These are phyloP conservation scores for Neostethus bicornis DNA, from an alignment of 2,797 vertebrate genomes.

Conservation along the genomic window DNA sequence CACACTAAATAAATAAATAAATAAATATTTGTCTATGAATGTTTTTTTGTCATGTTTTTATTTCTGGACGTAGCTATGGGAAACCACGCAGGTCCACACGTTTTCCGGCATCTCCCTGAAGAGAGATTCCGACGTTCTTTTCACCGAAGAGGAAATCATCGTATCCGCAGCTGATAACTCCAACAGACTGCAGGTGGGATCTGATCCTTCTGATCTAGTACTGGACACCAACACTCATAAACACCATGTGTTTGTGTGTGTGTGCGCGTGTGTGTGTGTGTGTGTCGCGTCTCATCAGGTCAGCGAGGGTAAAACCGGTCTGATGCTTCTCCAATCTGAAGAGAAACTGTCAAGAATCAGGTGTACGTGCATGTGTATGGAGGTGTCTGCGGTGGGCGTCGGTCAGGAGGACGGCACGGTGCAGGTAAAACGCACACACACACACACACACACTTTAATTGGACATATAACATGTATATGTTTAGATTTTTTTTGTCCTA, in stretches of 20 bases:
- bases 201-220: neutral
- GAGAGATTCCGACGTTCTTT: constrained; percentile 88
- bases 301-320: constrained; percentile 81
- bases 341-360: constrained; percentile 81
- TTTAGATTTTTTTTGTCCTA: no score
- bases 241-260: no score
- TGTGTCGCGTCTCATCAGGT: constrained; percentile 85
- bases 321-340: constrained; percentile 80
- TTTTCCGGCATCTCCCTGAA: constrained; percentile 88
- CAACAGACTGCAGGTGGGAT: constrained; percentile 86
- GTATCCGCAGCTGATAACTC: constrained; percentile 88
- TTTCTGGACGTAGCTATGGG: constrained; percentile 85
- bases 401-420: constrained; percentile 84
- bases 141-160: constrained; percentile 77
- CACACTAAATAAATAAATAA: no score
- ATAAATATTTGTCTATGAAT: no score
- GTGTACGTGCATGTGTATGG: constrained; percentile 84
- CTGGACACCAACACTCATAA: no score
- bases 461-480: neutral
- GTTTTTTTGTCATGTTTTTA: no score
- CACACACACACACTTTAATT: neutral
- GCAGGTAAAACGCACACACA: constrained; percentile 73
- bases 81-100: constrained; percentile 90
- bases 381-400: constrained; percentile 77
- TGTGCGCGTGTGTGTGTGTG: constrained; percentile 28